These are phyloP conservation scores for Tragelaphus strepsiceros DNA, from an alignment of 2,113 vertebrate genomes.

Conservation along the genomic window DNA sequence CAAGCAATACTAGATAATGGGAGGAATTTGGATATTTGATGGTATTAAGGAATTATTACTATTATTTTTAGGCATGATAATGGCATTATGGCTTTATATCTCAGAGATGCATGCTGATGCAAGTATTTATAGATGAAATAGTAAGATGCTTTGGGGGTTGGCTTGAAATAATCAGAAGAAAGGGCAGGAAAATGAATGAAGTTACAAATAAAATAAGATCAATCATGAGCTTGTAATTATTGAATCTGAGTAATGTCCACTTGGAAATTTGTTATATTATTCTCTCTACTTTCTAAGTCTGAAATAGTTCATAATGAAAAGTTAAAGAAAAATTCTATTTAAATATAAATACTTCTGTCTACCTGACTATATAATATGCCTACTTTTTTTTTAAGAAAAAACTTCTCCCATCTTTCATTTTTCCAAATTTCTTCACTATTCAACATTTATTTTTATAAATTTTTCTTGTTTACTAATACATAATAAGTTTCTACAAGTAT, in stretches of 20 bases:
- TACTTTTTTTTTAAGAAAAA: background rate
- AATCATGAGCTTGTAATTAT: background rate
- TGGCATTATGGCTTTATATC: background rate
- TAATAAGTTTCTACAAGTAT: background rate
- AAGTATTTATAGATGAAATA: background rate
- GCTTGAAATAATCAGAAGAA: background rate
- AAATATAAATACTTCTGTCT: background rate
- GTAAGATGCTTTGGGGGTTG: background rate
- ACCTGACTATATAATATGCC: background rate
- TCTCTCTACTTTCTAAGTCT: background rate
- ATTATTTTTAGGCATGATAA: background rate
- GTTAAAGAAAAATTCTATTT: slow-evolving; percentile 26
- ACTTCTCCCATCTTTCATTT: background rate
- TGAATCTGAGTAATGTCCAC: background rate
- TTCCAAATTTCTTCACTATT: background rate
- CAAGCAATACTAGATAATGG: background rate
- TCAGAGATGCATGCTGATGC: slow-evolving; percentile 18
- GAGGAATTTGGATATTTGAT: background rate
- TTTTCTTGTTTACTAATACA: slow-evolving; percentile 28
- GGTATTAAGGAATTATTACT: background rate
- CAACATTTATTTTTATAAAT: background rate
- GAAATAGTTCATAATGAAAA: slow-evolving; percentile 15
- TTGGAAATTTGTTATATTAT: background rate
- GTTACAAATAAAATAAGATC: background rate
- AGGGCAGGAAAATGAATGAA: background rate